These are phyloP conservation scores for Spisula solida DNA, from an alignment of 2,888 invertebrate species.

Conservation along the genomic window DNA sequence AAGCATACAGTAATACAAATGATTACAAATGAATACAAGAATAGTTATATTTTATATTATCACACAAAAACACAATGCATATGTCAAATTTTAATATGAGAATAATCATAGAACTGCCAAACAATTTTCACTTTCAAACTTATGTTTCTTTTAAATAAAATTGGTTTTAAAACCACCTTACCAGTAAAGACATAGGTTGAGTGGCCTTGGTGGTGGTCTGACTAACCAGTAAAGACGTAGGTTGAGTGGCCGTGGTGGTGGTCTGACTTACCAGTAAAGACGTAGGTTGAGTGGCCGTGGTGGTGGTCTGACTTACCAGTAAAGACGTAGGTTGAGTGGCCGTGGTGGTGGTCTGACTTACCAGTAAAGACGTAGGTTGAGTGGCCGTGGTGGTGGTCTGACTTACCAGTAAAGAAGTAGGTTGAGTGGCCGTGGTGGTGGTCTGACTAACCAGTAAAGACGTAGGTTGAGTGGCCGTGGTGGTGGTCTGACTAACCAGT, in stretches of 20 bases:
- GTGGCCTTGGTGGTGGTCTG: conserved; percentile 32
- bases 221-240: conserved; percentile 28
- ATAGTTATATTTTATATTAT: too few relatives aligned
- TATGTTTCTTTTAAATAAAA: background rate
- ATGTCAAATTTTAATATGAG: too few relatives aligned
- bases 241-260: conserved; percentile 36
- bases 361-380: conserved; percentile 36
- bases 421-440: conserved; percentile 36
- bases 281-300: conserved; percentile 36
- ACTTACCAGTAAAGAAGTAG: conserved; percentile 30
- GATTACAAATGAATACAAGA: too few relatives aligned
- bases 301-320: conserved; percentile 33
- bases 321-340: conserved; percentile 38
- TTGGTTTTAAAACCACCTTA: background rate
- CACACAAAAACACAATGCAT: too few relatives aligned
- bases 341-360: conserved; percentile 27
- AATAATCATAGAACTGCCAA: too few relatives aligned
- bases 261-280: conserved; percentile 32
- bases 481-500: conserved; percentile 31
- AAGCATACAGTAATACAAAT: too few relatives aligned
- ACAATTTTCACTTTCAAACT: too few relatives aligned
- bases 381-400: conserved; percentile 34
- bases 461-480: conserved; percentile 36
- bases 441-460: conserved; percentile 30
- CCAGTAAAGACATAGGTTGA: conserved; percentile 34